Evolutionary conservation across 2,888 invertebrate species (phyloP).

Genomic region (Polyommatus iphigenia): DNA sequence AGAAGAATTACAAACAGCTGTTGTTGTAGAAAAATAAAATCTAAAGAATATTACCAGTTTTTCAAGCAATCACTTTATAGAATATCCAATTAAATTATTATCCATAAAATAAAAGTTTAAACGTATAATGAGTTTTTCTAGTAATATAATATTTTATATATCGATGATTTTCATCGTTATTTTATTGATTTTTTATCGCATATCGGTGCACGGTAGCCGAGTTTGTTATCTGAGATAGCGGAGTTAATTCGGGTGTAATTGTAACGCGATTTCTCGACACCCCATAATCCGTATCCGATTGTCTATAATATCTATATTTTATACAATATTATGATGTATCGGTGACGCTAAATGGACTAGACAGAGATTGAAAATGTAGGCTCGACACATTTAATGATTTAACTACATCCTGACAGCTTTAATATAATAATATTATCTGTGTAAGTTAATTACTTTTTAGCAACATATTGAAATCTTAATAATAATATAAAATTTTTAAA

Average conservation of each 20-base stretch:
- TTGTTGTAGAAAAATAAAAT: neutral
- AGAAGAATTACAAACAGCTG: neutral
- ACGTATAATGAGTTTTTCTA: neutral
- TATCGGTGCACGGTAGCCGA: slow-evolving; percentile 38
- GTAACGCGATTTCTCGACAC: slow-evolving; percentile 26
- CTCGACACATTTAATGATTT: too few species aligned
- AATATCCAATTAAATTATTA: neutral
- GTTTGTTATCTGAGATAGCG: slow-evolving; percentile 35
- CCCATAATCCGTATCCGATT: neutral
- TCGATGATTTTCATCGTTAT: slow-evolving; percentile 28
- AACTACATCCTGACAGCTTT: too few species aligned
- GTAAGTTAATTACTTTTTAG: too few species aligned
- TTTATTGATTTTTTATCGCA: slow-evolving; percentile 38
- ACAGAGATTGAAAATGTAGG: too few species aligned
- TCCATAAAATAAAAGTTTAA: neutral
- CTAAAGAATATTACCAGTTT: neutral
- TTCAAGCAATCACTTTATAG: neutral
- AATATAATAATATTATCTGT: too few species aligned
- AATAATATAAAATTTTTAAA: too few species aligned
- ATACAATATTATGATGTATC: neutral
- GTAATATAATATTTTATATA: neutral
- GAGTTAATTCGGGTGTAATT: slow-evolving; percentile 25
- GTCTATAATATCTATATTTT: neutral
- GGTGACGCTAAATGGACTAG: neutral
- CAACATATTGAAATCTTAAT: too few species aligned